Conservation (phyloP, 2,797 vertebrate species). For the Enteromius radiatus region DNA sequence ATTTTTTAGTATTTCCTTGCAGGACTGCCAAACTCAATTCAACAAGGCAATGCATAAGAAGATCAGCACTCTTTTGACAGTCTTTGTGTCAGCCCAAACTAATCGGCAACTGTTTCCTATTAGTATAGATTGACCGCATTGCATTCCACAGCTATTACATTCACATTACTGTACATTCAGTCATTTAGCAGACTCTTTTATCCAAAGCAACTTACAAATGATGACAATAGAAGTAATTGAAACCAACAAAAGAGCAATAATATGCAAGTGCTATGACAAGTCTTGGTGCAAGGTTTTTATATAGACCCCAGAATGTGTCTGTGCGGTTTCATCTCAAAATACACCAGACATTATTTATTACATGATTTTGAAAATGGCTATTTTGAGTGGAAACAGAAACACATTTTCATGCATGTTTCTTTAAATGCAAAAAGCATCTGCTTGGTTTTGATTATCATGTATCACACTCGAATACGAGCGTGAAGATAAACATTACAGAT, state of each 20-base stretch:
- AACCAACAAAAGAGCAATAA: no score
- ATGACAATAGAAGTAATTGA: neutral
- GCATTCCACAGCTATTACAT: constrained; percentile 15
- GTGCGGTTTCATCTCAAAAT: neutral
- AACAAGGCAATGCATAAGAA: neutral
- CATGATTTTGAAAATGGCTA: neutral
- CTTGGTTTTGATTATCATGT: neutral
- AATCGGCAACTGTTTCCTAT: constrained; percentile 38
- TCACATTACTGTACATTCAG: neutral
- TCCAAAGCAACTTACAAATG: no score
- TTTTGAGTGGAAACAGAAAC: neutral
- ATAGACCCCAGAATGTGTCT: neutral
- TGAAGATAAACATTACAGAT: neutral
- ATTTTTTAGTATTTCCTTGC: neutral
- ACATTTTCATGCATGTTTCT: neutral
- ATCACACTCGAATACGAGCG: neutral
- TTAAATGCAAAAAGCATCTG: neutral
- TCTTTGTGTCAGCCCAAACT: neutral
- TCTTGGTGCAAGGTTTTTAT: no score
- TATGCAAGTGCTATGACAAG: no score
- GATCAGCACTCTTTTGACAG: neutral
- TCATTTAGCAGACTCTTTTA: neutral
- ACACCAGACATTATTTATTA: neutral
- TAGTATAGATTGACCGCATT: neutral
- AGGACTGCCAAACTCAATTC: neutral